These are phyloP conservation scores for Drosophila paracracens DNA, from an alignment of 2,888 invertebrate species.

Conservation along the genomic window DNA sequence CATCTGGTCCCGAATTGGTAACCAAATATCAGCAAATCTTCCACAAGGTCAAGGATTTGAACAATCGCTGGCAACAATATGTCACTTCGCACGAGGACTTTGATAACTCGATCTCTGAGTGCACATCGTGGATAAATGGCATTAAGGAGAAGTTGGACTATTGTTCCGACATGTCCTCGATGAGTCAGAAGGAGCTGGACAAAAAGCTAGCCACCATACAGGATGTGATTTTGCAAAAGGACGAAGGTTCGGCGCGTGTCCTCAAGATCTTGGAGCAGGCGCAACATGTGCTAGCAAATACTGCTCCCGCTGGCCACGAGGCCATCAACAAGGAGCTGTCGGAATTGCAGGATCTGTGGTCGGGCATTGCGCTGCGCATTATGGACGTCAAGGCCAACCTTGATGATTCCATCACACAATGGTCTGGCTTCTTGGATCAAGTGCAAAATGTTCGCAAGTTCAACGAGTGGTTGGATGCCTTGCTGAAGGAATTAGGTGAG, in stretches of 20 bases:
- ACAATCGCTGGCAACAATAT: slow-evolving; percentile 96
- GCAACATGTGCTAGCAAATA: slow-evolving; percentile 95
- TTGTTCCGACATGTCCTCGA: slow-evolving; percentile 92
- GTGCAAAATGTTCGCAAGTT: slow-evolving; percentile 94
- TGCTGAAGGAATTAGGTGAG: slow-evolving; percentile 90
- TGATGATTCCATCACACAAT: slow-evolving; percentile 95
- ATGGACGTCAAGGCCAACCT: slow-evolving; percentile 94
- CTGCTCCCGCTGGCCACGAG: slow-evolving; percentile 94
- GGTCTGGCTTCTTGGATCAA: slow-evolving; percentile 95
- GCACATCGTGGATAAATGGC: slow-evolving; percentile 93
- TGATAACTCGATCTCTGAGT: slow-evolving; percentile 91
- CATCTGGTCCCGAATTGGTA: slow-evolving; percentile 94
- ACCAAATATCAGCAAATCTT: slow-evolving; percentile 96
- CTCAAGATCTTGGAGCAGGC: slow-evolving; percentile 95
- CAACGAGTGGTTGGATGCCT: slow-evolving; percentile 91
- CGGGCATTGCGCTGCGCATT: slow-evolving; percentile 93
- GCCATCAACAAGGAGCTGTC: slow-evolving; percentile 93
- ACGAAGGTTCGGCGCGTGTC: slow-evolving; percentile 95
- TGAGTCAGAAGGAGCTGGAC: slow-evolving; percentile 94
- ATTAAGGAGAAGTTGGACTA: slow-evolving; percentile 93
- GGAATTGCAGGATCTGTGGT: slow-evolving; percentile 95
- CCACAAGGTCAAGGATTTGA: slow-evolving; percentile 95
- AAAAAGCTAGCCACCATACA: slow-evolving; percentile 93
- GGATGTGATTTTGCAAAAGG: slow-evolving; percentile 95
- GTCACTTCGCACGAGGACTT: slow-evolving; percentile 95